Base-by-base conservation (phyloP, 1,140 invertebrate genomes). In the Pemphigus obesinymphae region DNA sequence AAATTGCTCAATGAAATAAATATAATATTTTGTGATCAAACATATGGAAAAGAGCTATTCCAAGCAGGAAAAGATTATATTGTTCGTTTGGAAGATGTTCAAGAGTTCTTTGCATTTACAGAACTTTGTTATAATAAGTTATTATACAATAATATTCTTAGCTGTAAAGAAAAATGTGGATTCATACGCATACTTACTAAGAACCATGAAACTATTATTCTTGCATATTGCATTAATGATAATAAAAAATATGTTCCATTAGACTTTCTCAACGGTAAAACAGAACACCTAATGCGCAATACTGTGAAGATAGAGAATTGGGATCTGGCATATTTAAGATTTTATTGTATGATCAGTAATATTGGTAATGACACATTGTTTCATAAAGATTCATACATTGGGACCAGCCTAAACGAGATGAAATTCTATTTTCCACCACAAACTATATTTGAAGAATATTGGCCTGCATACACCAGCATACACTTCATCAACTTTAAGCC, bases 161-260 rank as follows among this genome's bases (percentile, higher is more conserved):
- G 87, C 84, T 88, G 89, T 43, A 90, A 91, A 83, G 93, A 95
- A 85, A 92, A 94, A 84, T 97, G 96, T 88, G 96, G 96, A 66
- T 97, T 97, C 87, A 95, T 97, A 84, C 90, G 95, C 66, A 96
- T 98, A n/a, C n/a, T n/a, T n/a, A n/a, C n/a, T n/a, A n/a, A n/a
- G 83, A 97, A 97, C 86, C 95, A 95, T 85, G 96, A 96, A 85
- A 95, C 95, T 0, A 94, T 97, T 43, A 95, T 97, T 66, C 96
- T n/a, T n/a, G n/a, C 96, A 5, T 98, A 97, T 86, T 96, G 96
- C 1, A 91, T 94, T 7, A 92, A 93, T 84, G 92, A 94, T 84
- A 89, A 88, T 78, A 91, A 93, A 84, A 95, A 96, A 87, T 96
- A 93, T 88, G 95, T 98, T 76, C 96, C 96, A 15, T 86, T 97